Evolutionary conservation across 37 sponge, comb jelly and placozoan genomes (phyloP).

Genomic region (Spongia lamella): DNA sequence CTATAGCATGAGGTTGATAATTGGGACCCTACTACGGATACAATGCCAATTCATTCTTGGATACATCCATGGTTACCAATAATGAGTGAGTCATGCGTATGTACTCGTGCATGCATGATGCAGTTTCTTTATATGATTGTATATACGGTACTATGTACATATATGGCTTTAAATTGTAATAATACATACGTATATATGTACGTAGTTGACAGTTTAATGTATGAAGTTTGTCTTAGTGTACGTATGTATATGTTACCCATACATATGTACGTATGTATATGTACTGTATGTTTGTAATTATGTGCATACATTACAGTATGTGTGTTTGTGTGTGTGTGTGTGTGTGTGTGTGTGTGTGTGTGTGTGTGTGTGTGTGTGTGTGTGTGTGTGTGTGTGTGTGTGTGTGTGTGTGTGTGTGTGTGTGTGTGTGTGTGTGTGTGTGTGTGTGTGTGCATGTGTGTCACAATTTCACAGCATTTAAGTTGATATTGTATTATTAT

Average conservation of each 20-base stretch:
- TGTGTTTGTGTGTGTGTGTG: not conserved
- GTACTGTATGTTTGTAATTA: not conserved
- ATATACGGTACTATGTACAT: not conserved
- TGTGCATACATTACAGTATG: not conserved
- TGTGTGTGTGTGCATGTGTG: not conserved
- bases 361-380: too few species aligned
- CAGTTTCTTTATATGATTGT: too few species aligned
- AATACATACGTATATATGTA: not conserved
- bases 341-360: not conserved
- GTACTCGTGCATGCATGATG: too few species aligned
- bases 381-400: too few species aligned
- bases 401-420: too few species aligned
- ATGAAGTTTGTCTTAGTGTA: too few species aligned
- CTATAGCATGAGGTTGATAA: slow-evolving; percentile 65
- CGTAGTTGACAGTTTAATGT: not conserved
- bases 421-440: not conserved
- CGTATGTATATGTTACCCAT: too few species aligned
- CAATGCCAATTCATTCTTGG: slow-evolving; percentile 93
- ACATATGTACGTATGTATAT: too few species aligned
- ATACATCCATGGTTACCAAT: slow-evolving; percentile 96
- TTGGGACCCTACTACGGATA: slow-evolving; percentile 96
- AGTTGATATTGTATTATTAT: not conserved
- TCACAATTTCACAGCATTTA: not conserved
- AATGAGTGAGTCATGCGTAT: slow-evolving; percentile 77
- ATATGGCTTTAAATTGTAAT: not conserved